Conservation (phyloP, 2,888 invertebrate genomes). For the Elgonia sp. region DNA sequence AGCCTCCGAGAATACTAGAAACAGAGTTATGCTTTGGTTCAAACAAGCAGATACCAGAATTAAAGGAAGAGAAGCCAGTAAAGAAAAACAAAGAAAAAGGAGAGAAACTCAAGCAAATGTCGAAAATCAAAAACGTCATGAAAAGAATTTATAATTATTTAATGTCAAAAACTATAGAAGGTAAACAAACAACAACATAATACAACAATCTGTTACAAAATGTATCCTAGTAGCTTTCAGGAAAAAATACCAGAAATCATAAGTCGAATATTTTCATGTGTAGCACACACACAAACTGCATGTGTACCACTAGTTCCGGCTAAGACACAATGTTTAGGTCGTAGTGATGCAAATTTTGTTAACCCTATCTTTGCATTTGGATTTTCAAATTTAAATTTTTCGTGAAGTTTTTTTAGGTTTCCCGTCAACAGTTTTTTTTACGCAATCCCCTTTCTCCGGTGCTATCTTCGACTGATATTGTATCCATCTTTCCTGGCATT, state of each 20-base stretch:
- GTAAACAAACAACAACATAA: too few species aligned
- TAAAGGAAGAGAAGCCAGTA: too few species aligned
- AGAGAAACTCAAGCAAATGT: too few species aligned
- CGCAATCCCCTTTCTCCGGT: background rate
- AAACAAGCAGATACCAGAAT: too few species aligned
- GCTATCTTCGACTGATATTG: constrained; percentile 5
- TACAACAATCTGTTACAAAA: too few species aligned
- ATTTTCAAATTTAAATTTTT: constrained; percentile 24
- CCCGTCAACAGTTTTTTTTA: constrained; percentile 29
- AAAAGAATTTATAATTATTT: too few species aligned
- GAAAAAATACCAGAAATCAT: background rate
- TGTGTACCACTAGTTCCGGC: constrained; percentile 38
- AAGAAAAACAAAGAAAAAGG: too few species aligned
- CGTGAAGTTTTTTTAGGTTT: constrained; percentile 31
- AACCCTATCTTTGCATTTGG: constrained; percentile 15
- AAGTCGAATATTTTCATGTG: constrained; percentile 50
- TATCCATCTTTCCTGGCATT: constrained; percentile 37
- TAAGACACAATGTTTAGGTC: constrained; percentile 24
- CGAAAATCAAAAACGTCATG: too few species aligned
- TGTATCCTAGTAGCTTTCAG: background rate
- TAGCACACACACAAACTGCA: constrained; percentile 13
- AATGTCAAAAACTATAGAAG: too few species aligned
- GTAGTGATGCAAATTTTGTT: constrained; percentile 34
- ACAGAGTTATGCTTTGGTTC: too few species aligned
- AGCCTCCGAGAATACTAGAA: too few species aligned